These are phyloP conservation scores for Cylindroiulus punctatus DNA, from an alignment of 2,888 invertebrate genomes.

Conservation along the genomic window DNA sequence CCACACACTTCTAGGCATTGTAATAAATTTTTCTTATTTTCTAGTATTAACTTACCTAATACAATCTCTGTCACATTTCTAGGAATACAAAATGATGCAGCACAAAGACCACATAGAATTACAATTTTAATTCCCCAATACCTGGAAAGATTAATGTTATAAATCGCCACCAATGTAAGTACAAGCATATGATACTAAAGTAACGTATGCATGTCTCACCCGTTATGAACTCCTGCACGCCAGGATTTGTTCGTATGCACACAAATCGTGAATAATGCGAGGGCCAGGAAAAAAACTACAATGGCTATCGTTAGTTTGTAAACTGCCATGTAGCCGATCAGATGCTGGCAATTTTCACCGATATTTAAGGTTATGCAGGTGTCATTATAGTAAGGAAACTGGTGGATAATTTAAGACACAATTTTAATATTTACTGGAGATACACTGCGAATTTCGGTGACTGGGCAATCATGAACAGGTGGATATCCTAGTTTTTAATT, in stretches of 20 bases:
- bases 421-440: too few relatives aligned
- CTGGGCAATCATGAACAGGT: too few relatives aligned
- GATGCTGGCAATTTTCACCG: conserved; percentile 64
- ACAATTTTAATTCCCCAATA: conserved; percentile 64
- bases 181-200: conserved; percentile 1
- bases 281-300: conserved; percentile 65
- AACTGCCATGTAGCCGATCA: conserved; percentile 67
- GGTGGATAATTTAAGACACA: conserved; percentile 56
- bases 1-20: neutral
- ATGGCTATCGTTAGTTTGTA: conserved; percentile 67
- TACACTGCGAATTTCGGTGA: too few relatives aligned
- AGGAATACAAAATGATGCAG: conserved; percentile 66
- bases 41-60: neutral
- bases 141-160: conserved; percentile 56
- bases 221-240: conserved; percentile 68
- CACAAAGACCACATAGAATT: conserved; percentile 64
- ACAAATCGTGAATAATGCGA: conserved; percentile 64
- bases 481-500: too few relatives aligned
- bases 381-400: conserved; percentile 65
- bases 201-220: conserved; percentile 61
- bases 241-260: conserved; percentile 66
- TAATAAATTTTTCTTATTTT: neutral
- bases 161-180: neutral
- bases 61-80: conserved; percentile 54
- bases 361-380: conserved; percentile 64